Conservation (phyloP, 2,888 invertebrate species). For the Conus canariensis region DNA sequence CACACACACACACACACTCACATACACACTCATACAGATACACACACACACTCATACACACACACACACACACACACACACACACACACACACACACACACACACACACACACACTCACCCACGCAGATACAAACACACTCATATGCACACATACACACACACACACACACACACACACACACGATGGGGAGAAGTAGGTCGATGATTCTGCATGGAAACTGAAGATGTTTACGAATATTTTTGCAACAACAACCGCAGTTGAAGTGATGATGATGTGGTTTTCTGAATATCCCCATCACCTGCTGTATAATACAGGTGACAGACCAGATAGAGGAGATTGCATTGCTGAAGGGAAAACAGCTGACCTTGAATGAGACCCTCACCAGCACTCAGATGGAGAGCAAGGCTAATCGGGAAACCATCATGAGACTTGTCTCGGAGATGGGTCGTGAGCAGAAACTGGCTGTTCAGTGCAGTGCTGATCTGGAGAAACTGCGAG, state of each 20-base stretch:
- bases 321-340: constrained; percentile 73
- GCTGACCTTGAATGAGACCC: constrained; percentile 72
- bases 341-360: constrained; percentile 76
- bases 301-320: constrained; percentile 59
- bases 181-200: no score
- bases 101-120: not conserved
- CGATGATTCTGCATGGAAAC: no score
- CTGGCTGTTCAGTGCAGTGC: constrained; percentile 63
- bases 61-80: not conserved
- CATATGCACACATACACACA: not conserved
- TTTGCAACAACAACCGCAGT: no score
- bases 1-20: no score
- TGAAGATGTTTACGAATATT: no score
- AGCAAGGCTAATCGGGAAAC: constrained; percentile 78
- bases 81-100: not conserved
- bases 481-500: constrained; percentile 71
- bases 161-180: no score
- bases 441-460: constrained; percentile 74
- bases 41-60: constrained; percentile 14
- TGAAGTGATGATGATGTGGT: no score
- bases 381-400: constrained; percentile 75
- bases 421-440: constrained; percentile 77
- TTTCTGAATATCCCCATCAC: no score
- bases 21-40: not conserved
- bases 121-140: no score